Evolutionary conservation across 2,888 invertebrate species (phyloP).

Genomic region (Philonicus albiceps): DNA sequence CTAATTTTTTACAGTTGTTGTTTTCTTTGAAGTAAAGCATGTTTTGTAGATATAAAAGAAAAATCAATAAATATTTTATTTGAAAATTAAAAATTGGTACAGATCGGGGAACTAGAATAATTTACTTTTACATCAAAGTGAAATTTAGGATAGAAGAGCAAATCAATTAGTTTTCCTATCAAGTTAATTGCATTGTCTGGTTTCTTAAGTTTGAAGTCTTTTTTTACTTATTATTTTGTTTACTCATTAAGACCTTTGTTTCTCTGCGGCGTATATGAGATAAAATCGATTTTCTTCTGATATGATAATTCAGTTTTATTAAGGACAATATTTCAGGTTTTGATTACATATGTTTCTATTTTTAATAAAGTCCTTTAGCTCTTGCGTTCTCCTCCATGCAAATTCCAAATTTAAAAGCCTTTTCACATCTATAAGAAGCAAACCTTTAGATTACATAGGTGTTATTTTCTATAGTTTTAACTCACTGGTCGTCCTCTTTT

Average conservation of each 20-base stretch:
- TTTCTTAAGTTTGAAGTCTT: too few relatives aligned
- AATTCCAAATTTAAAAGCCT: background rate
- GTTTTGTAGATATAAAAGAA: background rate
- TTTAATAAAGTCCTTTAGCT: background rate
- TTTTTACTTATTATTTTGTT: too few relatives aligned
- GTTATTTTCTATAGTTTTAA: background rate
- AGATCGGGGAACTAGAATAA: too few relatives aligned
- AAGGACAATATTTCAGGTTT: background rate
- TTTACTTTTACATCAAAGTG: too few relatives aligned
- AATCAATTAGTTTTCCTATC: too few relatives aligned
- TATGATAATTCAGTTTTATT: background rate
- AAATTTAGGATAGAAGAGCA: too few relatives aligned
- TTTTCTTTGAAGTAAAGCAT: background rate
- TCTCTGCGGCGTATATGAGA: too few relatives aligned
- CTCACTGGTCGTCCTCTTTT: background rate
- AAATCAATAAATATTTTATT: background rate
- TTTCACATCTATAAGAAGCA: background rate
- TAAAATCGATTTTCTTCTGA: background rate
- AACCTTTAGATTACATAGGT: background rate
- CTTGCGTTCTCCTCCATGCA: background rate
- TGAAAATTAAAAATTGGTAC: background rate
- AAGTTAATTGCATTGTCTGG: too few relatives aligned
- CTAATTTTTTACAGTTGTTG: background rate
- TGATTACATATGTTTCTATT: background rate
- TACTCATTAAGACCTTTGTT: too few relatives aligned